Conservation (phyloP, 2,113 vertebrate genomes). For the Gymnogyps californianus region DNA sequence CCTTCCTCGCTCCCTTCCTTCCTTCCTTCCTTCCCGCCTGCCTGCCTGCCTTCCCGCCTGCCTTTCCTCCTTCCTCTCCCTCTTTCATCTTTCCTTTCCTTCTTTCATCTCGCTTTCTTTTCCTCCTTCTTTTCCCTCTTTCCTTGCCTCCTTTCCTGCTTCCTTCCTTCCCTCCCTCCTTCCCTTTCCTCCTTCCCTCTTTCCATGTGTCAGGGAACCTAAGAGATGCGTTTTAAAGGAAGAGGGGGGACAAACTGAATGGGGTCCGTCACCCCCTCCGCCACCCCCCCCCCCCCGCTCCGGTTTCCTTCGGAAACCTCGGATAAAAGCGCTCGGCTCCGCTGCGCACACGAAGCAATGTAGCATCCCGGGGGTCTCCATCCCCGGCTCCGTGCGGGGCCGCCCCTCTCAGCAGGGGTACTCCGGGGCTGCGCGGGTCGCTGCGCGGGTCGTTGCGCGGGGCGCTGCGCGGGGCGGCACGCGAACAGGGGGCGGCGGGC, state of each 20-base stretch:
- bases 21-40: neutral
- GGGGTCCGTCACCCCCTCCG: too few relatives aligned
- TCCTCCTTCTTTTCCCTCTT: too few relatives aligned
- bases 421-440: neutral
- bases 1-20: fast-evolving
- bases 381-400: neutral
- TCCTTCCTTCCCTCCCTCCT: too few relatives aligned
- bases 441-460: neutral
- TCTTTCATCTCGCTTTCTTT: too few relatives aligned
- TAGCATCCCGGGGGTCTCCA: neutral
- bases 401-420: neutral
- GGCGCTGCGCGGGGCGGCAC: neutral
- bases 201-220: too few relatives aligned
- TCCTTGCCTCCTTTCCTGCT: too few relatives aligned
- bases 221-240: neutral
- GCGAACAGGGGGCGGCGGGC: neutral
- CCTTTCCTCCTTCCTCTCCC: neutral
- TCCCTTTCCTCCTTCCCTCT: too few relatives aligned
- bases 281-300: neutral
- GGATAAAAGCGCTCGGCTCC: neutral
- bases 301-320: neutral
- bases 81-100: too few relatives aligned
- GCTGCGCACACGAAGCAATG: neutral
- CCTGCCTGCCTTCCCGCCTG: too few relatives aligned
- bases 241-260: neutral